Conservation (phyloP, 1,140 invertebrate genomes). For the Macrobrachium rosenbergii region DNA sequence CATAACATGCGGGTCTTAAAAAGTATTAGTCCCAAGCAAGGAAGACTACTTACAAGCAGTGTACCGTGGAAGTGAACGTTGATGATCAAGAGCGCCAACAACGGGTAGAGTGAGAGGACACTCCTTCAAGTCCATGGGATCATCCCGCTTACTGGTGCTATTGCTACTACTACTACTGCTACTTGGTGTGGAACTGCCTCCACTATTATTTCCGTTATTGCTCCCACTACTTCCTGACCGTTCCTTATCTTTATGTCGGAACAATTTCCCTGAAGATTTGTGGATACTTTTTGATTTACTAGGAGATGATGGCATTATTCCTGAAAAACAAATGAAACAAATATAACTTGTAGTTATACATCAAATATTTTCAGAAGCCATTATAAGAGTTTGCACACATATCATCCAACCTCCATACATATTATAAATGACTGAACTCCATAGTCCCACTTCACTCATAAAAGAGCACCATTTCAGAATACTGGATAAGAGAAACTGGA, state of each 20-base stretch:
- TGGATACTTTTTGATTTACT: slow-evolving; percentile 62
- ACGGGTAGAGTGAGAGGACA: slow-evolving; percentile 71
- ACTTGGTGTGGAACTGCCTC: slow-evolving; percentile 29
- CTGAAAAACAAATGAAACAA: slow-evolving; percentile 21
- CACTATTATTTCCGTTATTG: slow-evolving; percentile 32
- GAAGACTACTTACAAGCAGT: slow-evolving; percentile 68
- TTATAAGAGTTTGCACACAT: neutral
- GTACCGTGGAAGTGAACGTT: slow-evolving; percentile 68
- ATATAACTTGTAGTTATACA: neutral
- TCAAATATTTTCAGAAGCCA: neutral
- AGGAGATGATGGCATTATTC: slow-evolving; percentile 63
- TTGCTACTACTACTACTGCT: slow-evolving; percentile 27
- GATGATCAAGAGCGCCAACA: slow-evolving; percentile 70
- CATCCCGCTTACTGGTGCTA: slow-evolving; percentile 50
- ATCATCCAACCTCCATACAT: neutral
- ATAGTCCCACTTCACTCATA: too few species aligned
- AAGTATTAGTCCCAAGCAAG: neutral
- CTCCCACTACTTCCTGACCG: slow-evolving; percentile 51
- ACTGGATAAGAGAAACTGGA: too few species aligned
- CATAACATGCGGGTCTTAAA: too few species aligned
- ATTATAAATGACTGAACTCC: too few species aligned
- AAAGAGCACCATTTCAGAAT: too few species aligned
- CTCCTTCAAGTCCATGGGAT: slow-evolving; percentile 68
- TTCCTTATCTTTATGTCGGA: slow-evolving; percentile 63
- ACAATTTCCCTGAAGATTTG: slow-evolving; percentile 62